These are phyloP conservation scores for Lepus europaeus DNA, from an alignment of 2,113 vertebrate species.

Conservation along the genomic window DNA sequence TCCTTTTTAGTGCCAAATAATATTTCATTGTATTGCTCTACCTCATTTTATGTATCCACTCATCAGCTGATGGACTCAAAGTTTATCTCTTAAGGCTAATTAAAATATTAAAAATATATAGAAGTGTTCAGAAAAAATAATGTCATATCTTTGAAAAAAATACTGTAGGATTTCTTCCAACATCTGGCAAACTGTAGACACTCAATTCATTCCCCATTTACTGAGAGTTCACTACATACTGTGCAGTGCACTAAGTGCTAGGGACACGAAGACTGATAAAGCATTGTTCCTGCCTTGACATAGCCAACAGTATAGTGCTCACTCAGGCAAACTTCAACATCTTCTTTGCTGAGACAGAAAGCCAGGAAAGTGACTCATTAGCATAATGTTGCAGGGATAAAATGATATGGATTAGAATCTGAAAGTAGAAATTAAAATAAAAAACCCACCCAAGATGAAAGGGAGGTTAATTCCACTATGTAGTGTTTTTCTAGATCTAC, in stretches of 20 bases:
- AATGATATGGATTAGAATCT: slow-evolving; percentile 17
- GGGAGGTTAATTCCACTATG: background rate
- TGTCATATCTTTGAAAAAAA: background rate
- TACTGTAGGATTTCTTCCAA: background rate
- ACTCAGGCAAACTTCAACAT: background rate
- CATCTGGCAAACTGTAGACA: background rate
- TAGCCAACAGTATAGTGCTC: background rate
- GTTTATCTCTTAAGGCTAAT: background rate
- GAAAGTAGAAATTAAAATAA: slow-evolving; percentile 45
- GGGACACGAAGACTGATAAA: background rate
- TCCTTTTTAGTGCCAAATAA: background rate
- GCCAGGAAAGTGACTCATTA: background rate
- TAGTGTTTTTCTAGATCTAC: background rate
- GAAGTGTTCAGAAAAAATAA: background rate
- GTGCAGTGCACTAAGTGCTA: background rate
- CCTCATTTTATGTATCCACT: background rate
- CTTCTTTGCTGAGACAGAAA: background rate
- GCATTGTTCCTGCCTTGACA: background rate
- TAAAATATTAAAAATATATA: background rate
- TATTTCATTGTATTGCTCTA: background rate
- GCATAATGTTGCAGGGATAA: background rate
- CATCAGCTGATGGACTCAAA: background rate
- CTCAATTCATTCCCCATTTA: background rate
- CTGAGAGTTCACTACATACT: background rate
- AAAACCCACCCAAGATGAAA: background rate